Evolutionary conservation across 2,888 invertebrate genomes (phyloP).

Genomic region (Seladonia tumulorum): DNA sequence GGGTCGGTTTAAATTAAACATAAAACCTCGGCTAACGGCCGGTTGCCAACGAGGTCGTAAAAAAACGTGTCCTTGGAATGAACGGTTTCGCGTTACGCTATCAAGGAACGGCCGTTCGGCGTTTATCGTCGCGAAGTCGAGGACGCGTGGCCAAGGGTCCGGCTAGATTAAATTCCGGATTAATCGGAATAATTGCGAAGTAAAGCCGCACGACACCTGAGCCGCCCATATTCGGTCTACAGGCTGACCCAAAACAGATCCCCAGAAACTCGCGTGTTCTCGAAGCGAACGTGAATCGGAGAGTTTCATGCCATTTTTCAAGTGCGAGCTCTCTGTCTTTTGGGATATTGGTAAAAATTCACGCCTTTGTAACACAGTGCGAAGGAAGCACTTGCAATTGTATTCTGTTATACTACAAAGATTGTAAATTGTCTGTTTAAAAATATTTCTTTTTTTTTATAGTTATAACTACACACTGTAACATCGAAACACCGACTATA

Average conservation of each 20-base stretch:
- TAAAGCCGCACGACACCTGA: conserved; percentile 28
- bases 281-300: no score
- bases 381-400: no score
- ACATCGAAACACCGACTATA: no score
- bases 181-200: conserved; percentile 63
- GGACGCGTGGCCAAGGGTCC: conserved; percentile 15
- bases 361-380: no score
- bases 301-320: background rate
- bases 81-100: conserved; percentile 39
- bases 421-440: no score
- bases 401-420: no score
- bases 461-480: no score
- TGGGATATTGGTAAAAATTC: background rate
- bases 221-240: background rate
- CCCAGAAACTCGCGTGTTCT: no score
- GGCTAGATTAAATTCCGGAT: conserved; percentile 57
- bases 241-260: background rate
- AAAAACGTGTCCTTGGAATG: conserved; percentile 10
- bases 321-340: background rate
- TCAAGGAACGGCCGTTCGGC: conserved; percentile 3
- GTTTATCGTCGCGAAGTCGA: conserved; percentile 9
- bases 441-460: no score
- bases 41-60: conserved; percentile 11
- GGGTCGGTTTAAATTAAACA: conserved; percentile 17
- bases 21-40: conserved; percentile 18